Conservation (phyloP, 2,888 invertebrate genomes). For the Byasa hedistus region DNA sequence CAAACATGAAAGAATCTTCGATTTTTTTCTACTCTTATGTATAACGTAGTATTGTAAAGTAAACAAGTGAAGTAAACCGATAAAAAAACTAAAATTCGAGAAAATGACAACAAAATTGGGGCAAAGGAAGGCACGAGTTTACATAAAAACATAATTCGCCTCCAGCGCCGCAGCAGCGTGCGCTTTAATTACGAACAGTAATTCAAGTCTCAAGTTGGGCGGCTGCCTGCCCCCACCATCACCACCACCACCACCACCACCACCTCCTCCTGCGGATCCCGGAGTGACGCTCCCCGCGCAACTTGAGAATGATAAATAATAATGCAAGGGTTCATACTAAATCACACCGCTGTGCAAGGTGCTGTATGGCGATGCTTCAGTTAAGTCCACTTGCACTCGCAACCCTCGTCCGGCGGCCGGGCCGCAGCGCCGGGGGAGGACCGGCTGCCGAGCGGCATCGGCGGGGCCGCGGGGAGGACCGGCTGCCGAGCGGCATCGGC, state of each 20-base stretch:
- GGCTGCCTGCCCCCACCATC: conserved; percentile 27
- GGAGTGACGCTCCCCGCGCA: conserved; percentile 33
- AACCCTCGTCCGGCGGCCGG: too few relatives aligned
- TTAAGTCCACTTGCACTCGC: conserved; percentile 33
- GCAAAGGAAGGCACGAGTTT: conserved; percentile 1
- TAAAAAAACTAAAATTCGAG: too few relatives aligned
- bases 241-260: too few relatives aligned
- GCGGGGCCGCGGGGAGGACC: too few relatives aligned
- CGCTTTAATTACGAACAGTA: conserved; percentile 42
- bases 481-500: too few relatives aligned
- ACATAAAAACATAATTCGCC: conserved; percentile 21
- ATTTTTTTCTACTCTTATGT: too few relatives aligned
- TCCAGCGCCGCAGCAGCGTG: conserved; percentile 34
- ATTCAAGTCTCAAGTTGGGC: conserved; percentile 38
- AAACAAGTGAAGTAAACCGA: too few relatives aligned
- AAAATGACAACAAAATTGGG: too few relatives aligned
- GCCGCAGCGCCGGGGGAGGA: too few relatives aligned
- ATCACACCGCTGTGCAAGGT: conserved; percentile 43
- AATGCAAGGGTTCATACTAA: conserved; percentile 37
- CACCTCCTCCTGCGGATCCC: conserved; percentile 29
- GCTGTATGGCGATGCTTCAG: conserved; percentile 34
- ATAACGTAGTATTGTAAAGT: too few relatives aligned
- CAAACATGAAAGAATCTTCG: too few relatives aligned
- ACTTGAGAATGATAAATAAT: conserved; percentile 39
- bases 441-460: too few relatives aligned